Base-by-base conservation (phyloP, 2,888 invertebrate species). In the Macrophya alboannulata region DNA sequence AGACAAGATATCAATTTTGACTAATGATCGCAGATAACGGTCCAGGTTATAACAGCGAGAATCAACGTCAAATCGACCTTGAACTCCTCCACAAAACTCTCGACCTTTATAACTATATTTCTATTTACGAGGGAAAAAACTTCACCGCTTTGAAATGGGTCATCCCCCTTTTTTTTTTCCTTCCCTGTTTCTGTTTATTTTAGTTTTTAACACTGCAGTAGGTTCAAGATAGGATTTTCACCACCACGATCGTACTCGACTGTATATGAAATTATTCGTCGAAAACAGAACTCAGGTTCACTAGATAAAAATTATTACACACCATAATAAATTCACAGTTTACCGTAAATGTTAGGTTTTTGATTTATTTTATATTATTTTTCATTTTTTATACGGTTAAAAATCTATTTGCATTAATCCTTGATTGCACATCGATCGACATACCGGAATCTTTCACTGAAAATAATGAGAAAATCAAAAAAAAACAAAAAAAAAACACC, bases 41-140 rank as follows among this genome's bases (percentile, higher is more conserved):
- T 10, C 31, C 31, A 31, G 45, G 4, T 0, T 31, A 43, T 45
- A 17, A 74, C 10, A 1, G 6, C 21, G n/a, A 74, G 15, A 45
- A 43, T 43, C 45, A 45, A 45, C 74, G 43, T 4, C 21, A 5
- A 45, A 45, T 74, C 45, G 25, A 45, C 45, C 74, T 45, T 71
- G 71, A 74, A 45, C 21, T 40, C 74, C 10, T 21, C 5, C 15
- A 8, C 25, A 68, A n/a, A 74, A 43, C 25, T 15, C 17, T 15
- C 17, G n/a, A 62, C 74, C 74, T 74, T 45, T 43, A 45, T 74
- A 43, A 74, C n/a, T 74, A n/a, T 21, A 74, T 74, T 74, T 74
- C n/a, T 4, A 12, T 74, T 21, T 17, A 74, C n/a, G n/a, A 10
- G 45, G 43, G 45, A n/a, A 9, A 74, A 74, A 74, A 45, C 40